These are phyloP conservation scores for Sarcophaga subvicina DNA, from an alignment of 2,888 invertebrate species.

Conservation along the genomic window DNA sequence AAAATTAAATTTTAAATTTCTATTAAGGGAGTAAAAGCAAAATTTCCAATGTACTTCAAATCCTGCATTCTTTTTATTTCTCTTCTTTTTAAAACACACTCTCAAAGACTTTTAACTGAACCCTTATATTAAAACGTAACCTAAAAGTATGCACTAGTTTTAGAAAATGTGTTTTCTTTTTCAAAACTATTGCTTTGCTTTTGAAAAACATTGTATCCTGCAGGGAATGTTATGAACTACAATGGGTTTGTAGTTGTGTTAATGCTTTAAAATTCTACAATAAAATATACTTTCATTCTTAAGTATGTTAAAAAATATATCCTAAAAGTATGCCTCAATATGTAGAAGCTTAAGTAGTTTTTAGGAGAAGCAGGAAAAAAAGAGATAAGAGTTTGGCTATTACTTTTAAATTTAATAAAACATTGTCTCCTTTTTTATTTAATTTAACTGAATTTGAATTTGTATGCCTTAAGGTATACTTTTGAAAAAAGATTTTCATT, in stretches of 20 bases:
- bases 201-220: not conserved
- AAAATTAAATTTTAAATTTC: not conserved
- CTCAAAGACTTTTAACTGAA: not conserved
- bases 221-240: not conserved
- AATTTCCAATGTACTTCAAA: not conserved
- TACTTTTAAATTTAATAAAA: not conserved
- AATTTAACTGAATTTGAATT: no score
- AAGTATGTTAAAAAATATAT: not conserved
- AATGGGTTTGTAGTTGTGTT: not conserved
- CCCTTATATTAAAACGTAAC: not conserved
- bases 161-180: not conserved
- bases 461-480: not conserved
- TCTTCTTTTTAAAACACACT: no score
- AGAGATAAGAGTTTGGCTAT: not conserved
- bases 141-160: not conserved
- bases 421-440: not conserved
- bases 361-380: not conserved
- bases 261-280: not conserved
- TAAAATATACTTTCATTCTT: not conserved
- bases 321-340: not conserved
- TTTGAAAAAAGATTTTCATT: not conserved
- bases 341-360: not conserved
- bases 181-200: not conserved
- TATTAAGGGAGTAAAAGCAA: not conserved
- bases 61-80: no score